Base-by-base conservation (phyloP, 2,797 vertebrate genomes). In the Malacoctenus gilli region DNA sequence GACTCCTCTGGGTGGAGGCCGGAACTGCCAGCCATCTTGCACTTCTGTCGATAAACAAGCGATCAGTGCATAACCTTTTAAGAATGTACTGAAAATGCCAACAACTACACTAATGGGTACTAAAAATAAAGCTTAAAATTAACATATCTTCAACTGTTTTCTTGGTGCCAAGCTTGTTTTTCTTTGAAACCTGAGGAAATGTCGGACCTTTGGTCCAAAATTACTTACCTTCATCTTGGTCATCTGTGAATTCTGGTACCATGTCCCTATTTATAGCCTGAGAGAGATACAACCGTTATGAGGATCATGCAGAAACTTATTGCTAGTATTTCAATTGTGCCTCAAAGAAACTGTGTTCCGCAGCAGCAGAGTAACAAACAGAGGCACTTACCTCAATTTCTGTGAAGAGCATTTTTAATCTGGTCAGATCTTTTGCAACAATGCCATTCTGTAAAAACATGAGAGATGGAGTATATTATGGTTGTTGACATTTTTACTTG, bases 1-100 rank as follows among this genome's bases (percentile, higher is more conserved):
- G 84, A 99, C 95, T 61, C 97, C 97, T 85, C 97, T 83, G 53
- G 97, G 97, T 54, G 97, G 97, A 70, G 97, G 95, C 18, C 97
- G 93, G 88, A 96, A 99, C 88, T 93, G 94, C 97, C 97, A 99
- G 61, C 95, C 95, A 84, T 98, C 95, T 80, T 92, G 92, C 68
- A 94, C 81, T 40, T 93, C 91, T 93, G 83, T 67, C 25, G 54
- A 62, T 15, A 75, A 36, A 79, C 28, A 72, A 75, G 38, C 15
- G 32, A 72, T 46, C 30, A 25, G 23, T 25, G 23, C 4, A 8
- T 8, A 25, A 25, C 23, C 25, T 28, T 5, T 28, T 28, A 4
- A 28, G 9, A 28, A 28, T 28, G 25, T 6, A 28, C 5, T 28
- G 4, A 28, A 28, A 28, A 28, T 28, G 9, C 9, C 9, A 28